Base-by-base conservation (phyloP, 2,797 vertebrate species). In the Melanitta fusca region DNA sequence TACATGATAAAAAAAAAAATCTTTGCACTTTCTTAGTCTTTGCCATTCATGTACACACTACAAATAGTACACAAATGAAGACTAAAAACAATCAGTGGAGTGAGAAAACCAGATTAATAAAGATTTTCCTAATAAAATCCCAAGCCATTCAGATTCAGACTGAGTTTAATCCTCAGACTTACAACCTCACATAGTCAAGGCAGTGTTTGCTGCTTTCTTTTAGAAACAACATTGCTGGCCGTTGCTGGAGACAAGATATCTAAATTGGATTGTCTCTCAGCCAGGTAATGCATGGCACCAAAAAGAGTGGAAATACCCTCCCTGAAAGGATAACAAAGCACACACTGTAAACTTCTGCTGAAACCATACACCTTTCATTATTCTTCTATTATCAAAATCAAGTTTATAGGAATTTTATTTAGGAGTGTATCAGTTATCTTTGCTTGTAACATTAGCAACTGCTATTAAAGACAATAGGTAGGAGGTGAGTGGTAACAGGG, bases 371-470 rank as follows among this genome's bases (percentile, higher is more conserved):
- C 57, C 30, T 70, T 78, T 80, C 51, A 28, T 87, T 65, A 47
- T 43, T 45, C 54, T 80, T 43, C 47, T 80, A 21, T 69, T 83
- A 87, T 83, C 84, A 78, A 61, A 91, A 65, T 32, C 32, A 43
- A 72, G 14, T 83, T 90, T 85, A 80, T 6, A 47, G 51, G 45
- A 10, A 3, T 79, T 87, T 89, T 75, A 75, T 80, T 89, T 80
- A 24, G 45, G 58, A 78, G 11, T 3, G 3, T 65, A 72, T 89
- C 80, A 43, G 32, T 43, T 87, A 27, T 87, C 93, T 88, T 17
- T 78, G 28, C 69, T 69, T 84, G 78, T 75, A 95, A 91, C 68
- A 41, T 91, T 91, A 96, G 72, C 57, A 80, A 79, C 57, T 62
- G 83, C 38, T 82, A 8, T 69, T 73, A 91, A 91, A 80, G 73